These are phyloP conservation scores for Tortrix viridana DNA, from an alignment of 2,888 invertebrate species.

Conservation along the genomic window DNA sequence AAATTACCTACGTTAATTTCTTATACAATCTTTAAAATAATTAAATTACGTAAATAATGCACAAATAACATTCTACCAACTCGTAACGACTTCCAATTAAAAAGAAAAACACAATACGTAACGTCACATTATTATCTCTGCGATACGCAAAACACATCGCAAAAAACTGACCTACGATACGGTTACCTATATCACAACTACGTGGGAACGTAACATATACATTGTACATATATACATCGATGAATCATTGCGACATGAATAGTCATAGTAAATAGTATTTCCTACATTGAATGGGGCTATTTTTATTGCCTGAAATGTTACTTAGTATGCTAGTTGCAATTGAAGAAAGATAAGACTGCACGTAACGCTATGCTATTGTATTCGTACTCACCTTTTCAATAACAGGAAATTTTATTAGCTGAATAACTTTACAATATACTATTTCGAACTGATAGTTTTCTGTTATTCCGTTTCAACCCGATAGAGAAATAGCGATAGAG, in stretches of 20 bases:
- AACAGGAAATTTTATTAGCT: too few species aligned
- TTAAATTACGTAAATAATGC: neutral
- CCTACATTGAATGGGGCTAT: slow-evolving; percentile 23
- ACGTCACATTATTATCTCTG: slow-evolving; percentile 11
- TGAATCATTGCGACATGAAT: slow-evolving; percentile 33
- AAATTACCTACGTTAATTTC: neutral
- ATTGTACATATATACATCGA: slow-evolving; percentile 35
- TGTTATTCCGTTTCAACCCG: too few species aligned
- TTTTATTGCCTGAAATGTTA: slow-evolving; percentile 9
- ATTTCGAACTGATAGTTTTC: too few species aligned
- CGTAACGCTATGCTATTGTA: too few species aligned
- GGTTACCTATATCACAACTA: slow-evolving; percentile 36
- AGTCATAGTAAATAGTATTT: slow-evolving; percentile 34
- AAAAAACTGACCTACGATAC: slow-evolving; percentile 61
- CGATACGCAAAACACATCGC: slow-evolving; percentile 45
- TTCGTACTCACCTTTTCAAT: too few species aligned
- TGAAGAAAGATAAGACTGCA: neutral
- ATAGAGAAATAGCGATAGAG: too few species aligned
- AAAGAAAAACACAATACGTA: slow-evolving; percentile 25
- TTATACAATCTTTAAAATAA: slow-evolving; percentile 6
- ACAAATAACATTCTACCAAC: neutral
- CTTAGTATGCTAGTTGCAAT: neutral
- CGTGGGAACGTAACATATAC: slow-evolving; percentile 37
- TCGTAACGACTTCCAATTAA: neutral
- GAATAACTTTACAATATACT: too few species aligned